Conservation (phyloP, 2,113 vertebrate species). For the Leptosomus discolor region DNA sequence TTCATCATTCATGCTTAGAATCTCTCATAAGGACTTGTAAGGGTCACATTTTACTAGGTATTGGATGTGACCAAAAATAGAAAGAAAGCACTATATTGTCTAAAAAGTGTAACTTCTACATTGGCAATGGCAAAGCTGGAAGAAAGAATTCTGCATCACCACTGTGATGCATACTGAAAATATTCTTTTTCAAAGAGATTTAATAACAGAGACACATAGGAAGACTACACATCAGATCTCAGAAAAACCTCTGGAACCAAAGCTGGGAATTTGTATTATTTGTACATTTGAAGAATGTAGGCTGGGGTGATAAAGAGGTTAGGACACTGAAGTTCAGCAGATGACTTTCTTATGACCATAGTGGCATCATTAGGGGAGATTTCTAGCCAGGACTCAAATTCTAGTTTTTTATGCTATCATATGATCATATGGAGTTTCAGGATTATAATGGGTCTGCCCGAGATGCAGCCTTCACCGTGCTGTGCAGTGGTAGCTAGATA, state of each 20-base stretch:
- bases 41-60: neutral
- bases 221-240: neutral
- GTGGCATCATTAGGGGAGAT: neutral
- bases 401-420: neutral
- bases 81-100: neutral
- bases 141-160: neutral
- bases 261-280: neutral
- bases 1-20: neutral
- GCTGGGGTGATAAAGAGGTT: neutral
- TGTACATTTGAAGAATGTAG: neutral
- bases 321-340: neutral
- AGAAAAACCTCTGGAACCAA: neutral
- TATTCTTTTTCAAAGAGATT: neutral
- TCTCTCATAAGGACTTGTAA: neutral
- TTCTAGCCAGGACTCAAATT: neutral
- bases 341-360: neutral
- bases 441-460: too few species aligned
- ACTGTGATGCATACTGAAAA: neutral
- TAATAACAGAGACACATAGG: neutral
- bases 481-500: too few species aligned
- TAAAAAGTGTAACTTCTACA: neutral
- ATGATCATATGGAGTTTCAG: neutral
- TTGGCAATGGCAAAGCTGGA: neutral
- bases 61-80: neutral
- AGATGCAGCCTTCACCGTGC: too few species aligned